These are phyloP conservation scores for Drosophila multiciliata DNA, from an alignment of 2,888 invertebrate genomes.

Conservation along the genomic window DNA sequence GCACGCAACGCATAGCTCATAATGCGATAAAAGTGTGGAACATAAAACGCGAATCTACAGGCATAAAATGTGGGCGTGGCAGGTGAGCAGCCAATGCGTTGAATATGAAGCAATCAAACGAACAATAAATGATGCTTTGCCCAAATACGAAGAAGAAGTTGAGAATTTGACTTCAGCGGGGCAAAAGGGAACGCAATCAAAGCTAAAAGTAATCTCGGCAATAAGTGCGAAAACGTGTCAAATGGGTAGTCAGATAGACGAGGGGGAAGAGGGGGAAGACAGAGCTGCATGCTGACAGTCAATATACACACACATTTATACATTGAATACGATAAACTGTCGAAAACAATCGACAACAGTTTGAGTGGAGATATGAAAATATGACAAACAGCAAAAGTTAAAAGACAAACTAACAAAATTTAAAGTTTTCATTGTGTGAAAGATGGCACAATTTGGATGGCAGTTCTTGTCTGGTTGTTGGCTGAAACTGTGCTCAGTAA, in stretches of 20 bases:
- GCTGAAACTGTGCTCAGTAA: not conserved
- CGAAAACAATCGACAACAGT: slow-evolving; percentile 63
- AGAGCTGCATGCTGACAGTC: slow-evolving; percentile 37
- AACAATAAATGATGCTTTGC: slow-evolving; percentile 64
- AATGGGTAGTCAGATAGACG: slow-evolving; percentile 34
- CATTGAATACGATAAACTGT: slow-evolving; percentile 37
- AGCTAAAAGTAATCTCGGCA: slow-evolving; percentile 77
- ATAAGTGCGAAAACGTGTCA: slow-evolving; percentile 81
- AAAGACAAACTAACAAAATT: slow-evolving; percentile 30
- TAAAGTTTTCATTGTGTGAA: not conserved
- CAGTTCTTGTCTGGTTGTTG: not conserved
- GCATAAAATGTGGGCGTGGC: slow-evolving; percentile 57
- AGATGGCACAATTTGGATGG: slow-evolving; percentile 1
- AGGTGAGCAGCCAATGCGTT: slow-evolving; percentile 31
- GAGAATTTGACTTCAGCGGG: slow-evolving; percentile 10
- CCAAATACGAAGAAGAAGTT: slow-evolving; percentile 27
- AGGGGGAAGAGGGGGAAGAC: not conserved
- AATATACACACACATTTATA: slow-evolving; percentile 42
- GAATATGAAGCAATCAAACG: slow-evolving; percentile 78
- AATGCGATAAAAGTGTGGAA: slow-evolving; percentile 72
- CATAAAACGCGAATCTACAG: slow-evolving; percentile 63
- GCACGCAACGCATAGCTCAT: slow-evolving; percentile 72
- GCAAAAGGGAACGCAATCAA: slow-evolving; percentile 71
- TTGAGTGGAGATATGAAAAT: slow-evolving; percentile 55
- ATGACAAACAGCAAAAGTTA: slow-evolving; percentile 44